Evolutionary conservation across 2,113 vertebrate species (phyloP), one percentile per base, ranked within the genome.

Genomic region (Galeopterus variegatus): DNA sequence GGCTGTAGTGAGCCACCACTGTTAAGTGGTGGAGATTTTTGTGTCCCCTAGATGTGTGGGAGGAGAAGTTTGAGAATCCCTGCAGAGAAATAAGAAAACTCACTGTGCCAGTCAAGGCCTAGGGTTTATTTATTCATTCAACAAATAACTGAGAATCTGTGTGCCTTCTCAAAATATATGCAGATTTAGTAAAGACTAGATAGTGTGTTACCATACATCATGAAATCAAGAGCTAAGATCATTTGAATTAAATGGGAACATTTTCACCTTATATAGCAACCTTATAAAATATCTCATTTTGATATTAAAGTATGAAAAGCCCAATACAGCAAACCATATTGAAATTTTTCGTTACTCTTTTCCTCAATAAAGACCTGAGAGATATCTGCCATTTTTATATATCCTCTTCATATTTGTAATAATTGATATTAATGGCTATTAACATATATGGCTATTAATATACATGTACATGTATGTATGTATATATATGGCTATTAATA

Each of bases 211-310:
- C 19, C 54, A 2, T 23, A 56, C n/a, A 73, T 73, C 4, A 31
- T 82, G 75, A 76, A 76, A 41, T 69, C 65, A 60, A 73, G 26
- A 50, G 48, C 19, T 91, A 65, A 41, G 48, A 2, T 89, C 56
- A 60, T 90, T 73, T 81, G 36, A 58, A 73, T 84, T 84, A 64
- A 73, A 24, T 81, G 52, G 31, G 64, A 73, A 54, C 2, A 65
- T 92, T 77, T 77, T 81, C 58, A 31, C 50, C 18, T 14, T 77
- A 26, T 81, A 60, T 69, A 31, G 23, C 75, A 89, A 45, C 56
- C 67, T 65, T 45, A 58, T 73, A 83, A 76, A 92, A 52, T 45
- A 54, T 41, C 41, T 93, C 33, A 90, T 82, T 96, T 89, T 87
- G 62, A 33, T 83, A 82, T 52, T 65, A 60, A 23, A 56, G 64